Conservation (phyloP, 2,888 invertebrate genomes). For the Deilephila porcellus region DNA sequence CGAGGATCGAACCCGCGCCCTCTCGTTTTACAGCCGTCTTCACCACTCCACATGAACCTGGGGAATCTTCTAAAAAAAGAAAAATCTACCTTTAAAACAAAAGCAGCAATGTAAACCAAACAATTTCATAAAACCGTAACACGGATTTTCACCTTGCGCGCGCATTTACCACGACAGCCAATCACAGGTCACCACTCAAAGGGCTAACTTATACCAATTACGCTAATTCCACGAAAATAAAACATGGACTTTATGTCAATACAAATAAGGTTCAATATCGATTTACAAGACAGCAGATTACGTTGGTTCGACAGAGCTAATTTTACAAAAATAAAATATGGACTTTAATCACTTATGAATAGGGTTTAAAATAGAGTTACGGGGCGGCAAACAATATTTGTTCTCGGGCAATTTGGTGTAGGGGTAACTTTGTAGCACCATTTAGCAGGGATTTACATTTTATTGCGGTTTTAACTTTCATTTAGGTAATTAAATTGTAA, state of each 20-base stretch:
- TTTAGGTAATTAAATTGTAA: no score
- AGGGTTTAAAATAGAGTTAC: neutral
- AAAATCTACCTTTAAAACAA: neutral
- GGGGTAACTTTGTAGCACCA: neutral
- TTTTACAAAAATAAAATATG: no score
- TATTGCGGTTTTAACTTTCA: neutral
- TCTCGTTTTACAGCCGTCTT: no score
- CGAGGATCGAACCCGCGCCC: no score
- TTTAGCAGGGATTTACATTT: neutral
- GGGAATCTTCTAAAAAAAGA: no score
- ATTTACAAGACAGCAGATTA: neutral
- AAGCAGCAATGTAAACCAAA: constrained; percentile 9
- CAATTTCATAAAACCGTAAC: neutral
- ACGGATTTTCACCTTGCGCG: constrained; percentile 13
- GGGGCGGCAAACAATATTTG: neutral
- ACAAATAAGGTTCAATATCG: neutral
- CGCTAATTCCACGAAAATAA: neutral
- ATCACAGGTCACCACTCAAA: constrained; percentile 18
- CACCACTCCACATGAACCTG: no score
- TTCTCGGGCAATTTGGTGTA: constrained; percentile 6
- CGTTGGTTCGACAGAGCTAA: neutral
- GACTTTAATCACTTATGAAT: neutral
- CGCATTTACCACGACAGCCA: constrained; percentile 17
- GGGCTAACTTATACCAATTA: neutral
- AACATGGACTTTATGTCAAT: neutral